Evolutionary conservation across 1,140 invertebrate genomes (phyloP).

Genomic region (Penaeus japonicus): DNA sequence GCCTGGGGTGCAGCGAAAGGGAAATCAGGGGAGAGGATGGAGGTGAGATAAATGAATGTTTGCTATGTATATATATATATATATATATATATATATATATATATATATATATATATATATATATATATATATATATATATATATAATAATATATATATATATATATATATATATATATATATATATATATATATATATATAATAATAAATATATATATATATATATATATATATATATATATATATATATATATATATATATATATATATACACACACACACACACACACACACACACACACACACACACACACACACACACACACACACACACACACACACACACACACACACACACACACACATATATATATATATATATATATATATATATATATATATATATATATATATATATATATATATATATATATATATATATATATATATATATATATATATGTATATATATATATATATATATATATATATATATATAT

Average conservation of each 20-base stretch:
- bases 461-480: not conserved
- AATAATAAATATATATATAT: not conserved
- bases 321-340: not conserved
- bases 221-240: not conserved
- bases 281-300: too few species aligned
- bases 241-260: constrained; percentile 1
- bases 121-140: not conserved
- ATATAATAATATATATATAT: not conserved
- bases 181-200: too few species aligned
- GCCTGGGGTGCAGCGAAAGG: too few species aligned
- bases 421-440: not conserved
- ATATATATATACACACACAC: not conserved
- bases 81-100: not conserved
- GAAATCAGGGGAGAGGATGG: too few species aligned
- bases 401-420: constrained; percentile 24
- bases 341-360: not conserved
- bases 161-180: too few species aligned
- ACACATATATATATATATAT: constrained; percentile 1
- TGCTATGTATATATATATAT: too few species aligned
- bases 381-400: constrained; percentile 20
- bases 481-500: constrained; percentile 11
- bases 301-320: not conserved
- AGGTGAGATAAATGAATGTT: too few species aligned
- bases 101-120: not conserved
- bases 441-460: not conserved